Conservation (phyloP, 2,888 invertebrate genomes). For the Toxonevra muliebris region DNA sequence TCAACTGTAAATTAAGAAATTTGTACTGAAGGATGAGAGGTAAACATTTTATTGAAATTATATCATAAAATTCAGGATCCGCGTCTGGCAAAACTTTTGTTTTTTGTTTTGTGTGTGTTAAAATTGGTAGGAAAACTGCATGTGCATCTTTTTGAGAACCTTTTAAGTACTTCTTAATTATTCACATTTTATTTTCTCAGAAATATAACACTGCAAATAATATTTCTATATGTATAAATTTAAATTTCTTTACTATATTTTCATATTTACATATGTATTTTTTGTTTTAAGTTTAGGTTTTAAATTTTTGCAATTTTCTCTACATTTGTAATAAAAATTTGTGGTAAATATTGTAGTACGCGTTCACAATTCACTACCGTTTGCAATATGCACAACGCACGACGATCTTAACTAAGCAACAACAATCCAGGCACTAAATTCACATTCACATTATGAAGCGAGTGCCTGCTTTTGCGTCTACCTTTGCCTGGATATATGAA, state of each 20-base stretch:
- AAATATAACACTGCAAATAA: neutral
- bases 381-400: constrained; percentile 26
- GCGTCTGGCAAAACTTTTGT: no score
- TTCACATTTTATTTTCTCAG: no score
- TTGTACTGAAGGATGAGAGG: no score
- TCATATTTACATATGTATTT: neutral
- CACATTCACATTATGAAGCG: constrained; percentile 27
- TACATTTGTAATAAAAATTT: neutral
- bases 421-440: constrained; percentile 63
- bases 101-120: no score
- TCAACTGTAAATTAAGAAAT: no score
- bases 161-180: no score
- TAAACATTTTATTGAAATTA: no score
- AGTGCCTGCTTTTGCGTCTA: constrained; percentile 24
- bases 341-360: neutral
- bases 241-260: neutral
- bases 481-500: constrained; percentile 40
- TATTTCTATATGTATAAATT: neutral
- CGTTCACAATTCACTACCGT: neutral
- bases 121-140: no score
- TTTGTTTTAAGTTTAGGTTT: neutral
- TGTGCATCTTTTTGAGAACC: no score
- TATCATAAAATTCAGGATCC: no score
- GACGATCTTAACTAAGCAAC: constrained; percentile 57
- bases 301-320: neutral